Conservation (phyloP, 2,888 invertebrate genomes). For the Smittia aterrima region DNA sequence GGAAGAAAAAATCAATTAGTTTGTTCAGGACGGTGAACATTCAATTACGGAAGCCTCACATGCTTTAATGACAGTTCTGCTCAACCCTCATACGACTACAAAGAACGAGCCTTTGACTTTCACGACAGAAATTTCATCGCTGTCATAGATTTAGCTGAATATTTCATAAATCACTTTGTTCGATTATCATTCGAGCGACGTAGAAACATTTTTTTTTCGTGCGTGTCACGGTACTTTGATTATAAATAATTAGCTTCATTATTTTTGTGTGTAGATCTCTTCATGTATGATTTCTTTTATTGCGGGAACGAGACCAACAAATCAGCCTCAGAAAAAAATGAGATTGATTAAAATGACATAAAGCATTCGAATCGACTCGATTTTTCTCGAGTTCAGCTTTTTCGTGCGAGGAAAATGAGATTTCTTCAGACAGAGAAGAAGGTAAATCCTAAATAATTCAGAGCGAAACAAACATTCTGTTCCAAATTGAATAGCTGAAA, state of each 20-base stretch:
- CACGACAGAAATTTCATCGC: background rate
- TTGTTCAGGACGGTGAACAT: background rate
- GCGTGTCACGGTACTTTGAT: conserved; percentile 22
- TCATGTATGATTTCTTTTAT: background rate
- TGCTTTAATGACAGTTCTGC: too few relatives aligned
- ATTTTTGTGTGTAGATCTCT: background rate
- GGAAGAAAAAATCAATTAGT: conserved; percentile 18
- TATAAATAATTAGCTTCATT: conserved; percentile 15
- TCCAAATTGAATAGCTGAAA: conserved; percentile 6
- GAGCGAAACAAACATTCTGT: background rate
- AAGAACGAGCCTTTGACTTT: background rate
- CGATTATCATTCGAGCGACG: background rate
- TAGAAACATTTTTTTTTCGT: background rate
- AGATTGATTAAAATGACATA: conserved; percentile 4
- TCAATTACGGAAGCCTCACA: background rate
- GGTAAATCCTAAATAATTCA: conserved; percentile 1
- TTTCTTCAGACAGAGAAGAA: background rate
- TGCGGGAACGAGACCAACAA: background rate
- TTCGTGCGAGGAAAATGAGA: background rate
- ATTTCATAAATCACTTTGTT: conserved; percentile 30
- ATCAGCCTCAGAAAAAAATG: background rate
- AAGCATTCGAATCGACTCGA: background rate
- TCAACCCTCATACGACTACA: too few relatives aligned
- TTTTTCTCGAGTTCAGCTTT: background rate
- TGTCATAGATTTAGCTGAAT: background rate